Conservation (phyloP, 2,113 vertebrate genomes). For the Megalops atlanticus region DNA sequence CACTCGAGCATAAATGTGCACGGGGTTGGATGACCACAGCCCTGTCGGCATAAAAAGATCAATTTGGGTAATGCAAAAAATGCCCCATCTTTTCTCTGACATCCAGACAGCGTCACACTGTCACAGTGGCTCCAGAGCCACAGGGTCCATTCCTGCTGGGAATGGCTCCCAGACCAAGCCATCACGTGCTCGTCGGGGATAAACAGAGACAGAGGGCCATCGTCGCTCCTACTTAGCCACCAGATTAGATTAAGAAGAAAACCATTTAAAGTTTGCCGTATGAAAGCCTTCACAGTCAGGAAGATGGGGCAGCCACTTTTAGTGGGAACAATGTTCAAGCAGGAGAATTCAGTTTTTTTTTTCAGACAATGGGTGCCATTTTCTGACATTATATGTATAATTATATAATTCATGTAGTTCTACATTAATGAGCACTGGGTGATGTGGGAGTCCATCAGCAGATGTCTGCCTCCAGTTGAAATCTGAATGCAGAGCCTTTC, state of each 20-base stretch:
- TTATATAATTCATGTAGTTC: neutral
- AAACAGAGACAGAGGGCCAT: neutral
- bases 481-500: neutral
- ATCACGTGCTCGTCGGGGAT: neutral
- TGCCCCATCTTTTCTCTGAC: neutral
- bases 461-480: neutral
- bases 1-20: neutral
- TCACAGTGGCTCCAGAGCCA: neutral
- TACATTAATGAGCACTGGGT: neutral
- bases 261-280: constrained; percentile 35
- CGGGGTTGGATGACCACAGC: neutral
- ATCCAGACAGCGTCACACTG: neutral
- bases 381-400: neutral
- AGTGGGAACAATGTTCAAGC: neutral
- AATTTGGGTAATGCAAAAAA: neutral
- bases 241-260: constrained; percentile 31
- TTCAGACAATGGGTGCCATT: neutral
- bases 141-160: neutral
- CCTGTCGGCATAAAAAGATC: neutral
- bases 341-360: neutral
- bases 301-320: neutral
- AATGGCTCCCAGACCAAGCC: neutral
- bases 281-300: constrained; percentile 21
- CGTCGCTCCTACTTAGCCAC: constrained; percentile 24
- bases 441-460: neutral